These are phyloP conservation scores for Oxytorus armatus DNA, from an alignment of 2,888 invertebrate species.

Conservation along the genomic window DNA sequence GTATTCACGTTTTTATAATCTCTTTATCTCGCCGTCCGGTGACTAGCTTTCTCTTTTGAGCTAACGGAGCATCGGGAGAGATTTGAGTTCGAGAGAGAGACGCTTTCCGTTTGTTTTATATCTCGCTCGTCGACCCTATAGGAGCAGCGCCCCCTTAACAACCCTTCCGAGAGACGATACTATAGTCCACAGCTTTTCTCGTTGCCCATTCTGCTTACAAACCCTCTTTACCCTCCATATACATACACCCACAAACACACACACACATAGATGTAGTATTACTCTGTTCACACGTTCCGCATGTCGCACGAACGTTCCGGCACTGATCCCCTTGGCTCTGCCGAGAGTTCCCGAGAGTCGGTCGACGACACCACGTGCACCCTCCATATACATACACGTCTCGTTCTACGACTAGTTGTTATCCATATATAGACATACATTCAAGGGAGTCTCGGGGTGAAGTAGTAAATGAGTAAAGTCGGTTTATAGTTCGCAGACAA, in stretches of 20 bases:
- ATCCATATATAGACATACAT: not conserved
- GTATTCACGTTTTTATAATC: not conserved
- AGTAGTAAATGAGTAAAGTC: slow-evolving; percentile 42
- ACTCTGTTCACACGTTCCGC: slow-evolving; percentile 43
- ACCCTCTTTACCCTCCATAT: slow-evolving; percentile 45
- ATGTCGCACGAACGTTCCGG: slow-evolving; percentile 36
- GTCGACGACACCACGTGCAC: slow-evolving; percentile 49
- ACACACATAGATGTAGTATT: not conserved
- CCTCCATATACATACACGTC: slow-evolving; percentile 14
- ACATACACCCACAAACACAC: slow-evolving; percentile 2
- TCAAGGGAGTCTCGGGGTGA: slow-evolving; percentile 4
- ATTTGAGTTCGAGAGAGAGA: slow-evolving; percentile 1
- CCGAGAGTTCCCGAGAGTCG: slow-evolving; percentile 45
- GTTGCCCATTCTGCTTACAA: slow-evolving; percentile 41
- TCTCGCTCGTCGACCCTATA: slow-evolving; percentile 32
- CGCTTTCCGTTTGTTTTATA: slow-evolving; percentile 23
- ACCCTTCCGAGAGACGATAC: slow-evolving; percentile 31
- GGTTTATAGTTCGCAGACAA: slow-evolving; percentile 35
- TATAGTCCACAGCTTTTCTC: slow-evolving; percentile 42
- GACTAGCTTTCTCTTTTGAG: not conserved
- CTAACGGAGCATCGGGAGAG: not conserved
- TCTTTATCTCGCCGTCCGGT: not conserved
- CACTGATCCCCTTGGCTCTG: slow-evolving; percentile 50
- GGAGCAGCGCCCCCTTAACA: slow-evolving; percentile 35
- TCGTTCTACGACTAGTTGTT: slow-evolving; percentile 3